Conservation (phyloP, 1,140 invertebrate genomes). For the Drosophila nigromelanica region DNA sequence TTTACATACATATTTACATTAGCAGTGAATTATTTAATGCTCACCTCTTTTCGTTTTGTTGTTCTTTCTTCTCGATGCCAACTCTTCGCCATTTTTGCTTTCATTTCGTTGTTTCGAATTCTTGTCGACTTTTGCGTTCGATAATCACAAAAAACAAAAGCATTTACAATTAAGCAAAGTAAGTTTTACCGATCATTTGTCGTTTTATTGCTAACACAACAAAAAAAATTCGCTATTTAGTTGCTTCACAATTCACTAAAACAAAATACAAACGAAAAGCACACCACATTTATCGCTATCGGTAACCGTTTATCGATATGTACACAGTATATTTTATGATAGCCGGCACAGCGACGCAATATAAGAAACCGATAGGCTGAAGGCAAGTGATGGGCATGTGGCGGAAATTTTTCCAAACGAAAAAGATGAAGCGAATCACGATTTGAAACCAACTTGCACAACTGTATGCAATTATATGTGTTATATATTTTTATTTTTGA, state of each 20-base stretch:
- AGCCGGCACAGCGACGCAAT: conserved; percentile 23
- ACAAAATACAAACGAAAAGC: conserved; percentile 11
- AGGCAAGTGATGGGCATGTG: not conserved
- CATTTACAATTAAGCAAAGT: conserved; percentile 82
- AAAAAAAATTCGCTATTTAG: conserved; percentile 10
- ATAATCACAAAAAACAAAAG: conserved; percentile 47
- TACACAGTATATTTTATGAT: conserved; percentile 9
- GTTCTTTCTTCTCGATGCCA: conserved; percentile 62
- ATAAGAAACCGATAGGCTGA: not conserved
- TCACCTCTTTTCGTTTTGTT: conserved; percentile 44
- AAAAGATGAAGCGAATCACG: no score
- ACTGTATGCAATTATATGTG: not conserved
- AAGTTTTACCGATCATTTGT: conserved; percentile 69
- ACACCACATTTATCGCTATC: conserved; percentile 31
- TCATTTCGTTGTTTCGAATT: conserved; percentile 54
- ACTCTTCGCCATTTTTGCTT: conserved; percentile 59
- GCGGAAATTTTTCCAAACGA: not conserved
- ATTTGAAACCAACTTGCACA: not conserved
- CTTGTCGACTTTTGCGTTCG: conserved; percentile 48
- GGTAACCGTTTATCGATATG: conserved; percentile 31
- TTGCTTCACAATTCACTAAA: conserved; percentile 25
- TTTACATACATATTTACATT: conserved; percentile 1
- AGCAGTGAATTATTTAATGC: conserved; percentile 22
- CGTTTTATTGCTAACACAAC: conserved; percentile 48
- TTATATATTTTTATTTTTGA: no score